These are phyloP conservation scores for Nymphalis c-album DNA, from an alignment of 2,888 invertebrate species.

Conservation along the genomic window DNA sequence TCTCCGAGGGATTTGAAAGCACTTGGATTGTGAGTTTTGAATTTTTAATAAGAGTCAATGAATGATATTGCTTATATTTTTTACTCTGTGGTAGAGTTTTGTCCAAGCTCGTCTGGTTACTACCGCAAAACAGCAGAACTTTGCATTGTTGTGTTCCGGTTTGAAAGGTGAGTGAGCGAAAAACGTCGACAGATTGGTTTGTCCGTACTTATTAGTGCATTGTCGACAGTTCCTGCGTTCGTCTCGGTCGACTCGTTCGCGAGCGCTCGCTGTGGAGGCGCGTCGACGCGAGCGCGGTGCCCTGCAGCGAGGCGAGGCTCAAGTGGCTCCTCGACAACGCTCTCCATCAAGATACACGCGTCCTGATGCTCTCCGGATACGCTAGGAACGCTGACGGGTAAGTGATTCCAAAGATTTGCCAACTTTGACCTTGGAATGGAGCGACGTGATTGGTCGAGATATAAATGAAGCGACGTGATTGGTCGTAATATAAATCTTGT, in stretches of 20 bases:
- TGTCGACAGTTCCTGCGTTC: constrained; percentile 68
- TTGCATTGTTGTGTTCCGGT: no score
- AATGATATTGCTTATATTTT: no score
- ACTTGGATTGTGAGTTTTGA: constrained; percentile 73
- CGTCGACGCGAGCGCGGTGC: constrained; percentile 67
- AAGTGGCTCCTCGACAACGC: constrained; percentile 64
- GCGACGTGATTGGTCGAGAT: no score
- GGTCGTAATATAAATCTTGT: no score
- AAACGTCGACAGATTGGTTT: no score
- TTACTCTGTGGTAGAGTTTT: no score
- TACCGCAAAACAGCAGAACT: no score
- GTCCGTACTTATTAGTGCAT: neutral
- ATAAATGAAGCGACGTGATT: no score
- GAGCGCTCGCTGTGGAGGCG: constrained; percentile 79
- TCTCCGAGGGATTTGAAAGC: constrained; percentile 74
- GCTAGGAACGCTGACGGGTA: constrained; percentile 54
- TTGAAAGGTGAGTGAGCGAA: no score
- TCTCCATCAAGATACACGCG: constrained; percentile 63
- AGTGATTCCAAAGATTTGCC: neutral
- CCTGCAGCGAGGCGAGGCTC: constrained; percentile 55
- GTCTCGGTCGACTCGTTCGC: constrained; percentile 67
- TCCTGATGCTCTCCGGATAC: constrained; percentile 53
- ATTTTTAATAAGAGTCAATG: no score
- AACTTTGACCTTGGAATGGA: no score
- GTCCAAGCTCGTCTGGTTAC: no score